Evolutionary conservation across 2,888 invertebrate genomes (phyloP), one percentile per base, ranked within the genome.

Genomic region (Cerceris rybyensis): DNA sequence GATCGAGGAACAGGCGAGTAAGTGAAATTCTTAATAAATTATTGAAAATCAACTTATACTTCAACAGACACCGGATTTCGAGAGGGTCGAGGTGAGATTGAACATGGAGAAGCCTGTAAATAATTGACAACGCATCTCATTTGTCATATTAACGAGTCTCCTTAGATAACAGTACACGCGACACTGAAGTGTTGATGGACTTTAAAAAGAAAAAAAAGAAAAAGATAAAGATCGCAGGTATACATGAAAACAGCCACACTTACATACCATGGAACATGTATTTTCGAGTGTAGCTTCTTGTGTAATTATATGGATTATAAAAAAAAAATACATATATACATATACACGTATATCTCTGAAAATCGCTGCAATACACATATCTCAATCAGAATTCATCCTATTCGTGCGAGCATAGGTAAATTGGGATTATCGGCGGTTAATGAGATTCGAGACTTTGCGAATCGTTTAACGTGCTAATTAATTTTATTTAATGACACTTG

Each of bases 351-450:
- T 78, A 78, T 72, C 81, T 73, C 63, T 54, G 43, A 46, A 67
- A 64, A 76, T 82, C 78, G 70, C 69, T 77, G 69, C 72, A 63
- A 76, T 28, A 85, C 72, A 85, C 82, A 85, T 85, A 85, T 85
- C 85, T 70, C 76, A 69, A 17, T 64, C 76, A 69, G 70, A 52
- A 71, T 73, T 72, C 79, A 85, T 83, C 70, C 71, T 77, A 63
- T 49, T 63, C 42, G 58, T 39, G 39, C 16, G 43, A 63, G 7
- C 9, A 55, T 17, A 59, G 28, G 42, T 46, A 8, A n/a, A 7
- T 46, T 11, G 13, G 9, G 46, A 16, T 46, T 4, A 46, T 16
- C 60, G 16, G 46, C 46, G 46, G 14, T 17, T 16, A 13, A 59
- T 13, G 7, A 14, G 42, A 9, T 5, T 46, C 9, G 41, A 39